Percentiles rank a stretch among this genome's conserved stretches.
Conservation (phyloP, 2,888 invertebrate species). For the Dioctria linearis region DNA sequence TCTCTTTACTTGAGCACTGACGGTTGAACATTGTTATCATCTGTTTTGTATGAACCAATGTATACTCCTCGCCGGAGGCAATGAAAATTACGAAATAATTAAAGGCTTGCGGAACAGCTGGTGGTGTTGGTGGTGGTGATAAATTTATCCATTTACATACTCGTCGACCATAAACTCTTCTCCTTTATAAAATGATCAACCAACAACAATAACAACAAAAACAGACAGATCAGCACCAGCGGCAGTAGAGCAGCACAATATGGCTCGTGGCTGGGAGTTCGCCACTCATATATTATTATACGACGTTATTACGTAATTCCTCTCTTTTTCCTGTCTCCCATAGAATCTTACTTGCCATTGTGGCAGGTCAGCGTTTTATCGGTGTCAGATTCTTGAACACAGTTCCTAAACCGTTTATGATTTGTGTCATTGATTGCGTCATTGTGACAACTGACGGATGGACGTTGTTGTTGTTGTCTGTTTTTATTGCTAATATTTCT, state of each 20-base stretch:
- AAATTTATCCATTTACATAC: conserved; percentile 49
- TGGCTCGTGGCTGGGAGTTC: conserved; percentile 24
- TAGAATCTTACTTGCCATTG: conserved; percentile 37
- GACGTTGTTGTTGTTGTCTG: conserved; percentile 8
- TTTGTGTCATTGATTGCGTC: conserved; percentile 9
- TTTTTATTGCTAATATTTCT: not conserved
- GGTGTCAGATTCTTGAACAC: conserved; percentile 27
- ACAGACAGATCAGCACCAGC: too few relatives aligned
- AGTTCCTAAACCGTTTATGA: not conserved
- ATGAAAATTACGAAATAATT: conserved; percentile 49
- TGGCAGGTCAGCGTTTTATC: conserved; percentile 42
- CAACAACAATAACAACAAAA: not conserved
- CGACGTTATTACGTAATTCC: conserved; percentile 3
- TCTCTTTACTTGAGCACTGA: too few relatives aligned
- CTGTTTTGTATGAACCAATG: too few relatives aligned
- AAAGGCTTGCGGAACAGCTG: conserved; percentile 40
- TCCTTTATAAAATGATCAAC: not conserved
- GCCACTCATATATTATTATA: not conserved
- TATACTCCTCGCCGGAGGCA: conserved; percentile 39
- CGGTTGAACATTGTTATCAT: too few relatives aligned
- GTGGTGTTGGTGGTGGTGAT: conserved; percentile 25
- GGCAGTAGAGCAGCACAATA: not conserved
- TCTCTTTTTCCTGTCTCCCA: conserved; percentile 20
- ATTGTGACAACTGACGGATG: not conserved
- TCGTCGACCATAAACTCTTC: conserved; percentile 26